Evolutionary conservation across 2,113 vertebrate genomes (phyloP), one percentile per base, ranked within the genome.

Genomic region (Phyllostomus discolor): DNA sequence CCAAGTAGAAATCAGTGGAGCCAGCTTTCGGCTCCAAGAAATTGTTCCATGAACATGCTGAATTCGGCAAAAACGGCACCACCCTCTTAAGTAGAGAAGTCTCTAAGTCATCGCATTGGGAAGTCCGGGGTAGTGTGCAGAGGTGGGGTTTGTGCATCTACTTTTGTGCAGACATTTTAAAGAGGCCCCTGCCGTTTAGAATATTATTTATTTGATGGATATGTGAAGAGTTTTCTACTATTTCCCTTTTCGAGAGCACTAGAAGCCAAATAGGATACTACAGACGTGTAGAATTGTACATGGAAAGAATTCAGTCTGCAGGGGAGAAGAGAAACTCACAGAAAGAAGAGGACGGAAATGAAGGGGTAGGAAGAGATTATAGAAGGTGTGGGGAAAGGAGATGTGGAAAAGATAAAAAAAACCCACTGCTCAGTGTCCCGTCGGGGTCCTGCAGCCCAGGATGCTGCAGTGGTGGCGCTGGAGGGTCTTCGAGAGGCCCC

Each of bases 41-140:
- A 84, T 14, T 93, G 59, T 90, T 96, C 59, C 35, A 43, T 64
- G 69, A 97, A 97, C 48, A 48, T 93, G 84, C 90, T 97, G 95
- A 97, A 96, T 97, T 93, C 79, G 72, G 70, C 93, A 96, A 97
- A 96, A 97, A 93, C 20, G 12, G 17, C 35, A 78, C 41, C 38
- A 24, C 43, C 73, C 4, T 4, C 93, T 73, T 62, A 91, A 92
- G 67, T 19, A 24, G 72, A 82, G 91, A 85, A 83, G 70, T 33
- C 41, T 35, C 93, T 95, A 94, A 95, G 66, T 97, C 95, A 96
- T 94, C 93, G 57, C 1, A 50, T 8, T 46, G 62, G 85, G 57
- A 88, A 83, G 89, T 72, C 82, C 1, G 5, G 33, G 79, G 46
- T 5, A n/a, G 86, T 33, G n/a, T 3, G 10, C 15, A 10, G n/a